Evolutionary conservation across 2,797 vertebrate species (phyloP), one percentile per base, ranked within the genome.

Genomic region (Ptychobarbus kaznakovi): DNA sequence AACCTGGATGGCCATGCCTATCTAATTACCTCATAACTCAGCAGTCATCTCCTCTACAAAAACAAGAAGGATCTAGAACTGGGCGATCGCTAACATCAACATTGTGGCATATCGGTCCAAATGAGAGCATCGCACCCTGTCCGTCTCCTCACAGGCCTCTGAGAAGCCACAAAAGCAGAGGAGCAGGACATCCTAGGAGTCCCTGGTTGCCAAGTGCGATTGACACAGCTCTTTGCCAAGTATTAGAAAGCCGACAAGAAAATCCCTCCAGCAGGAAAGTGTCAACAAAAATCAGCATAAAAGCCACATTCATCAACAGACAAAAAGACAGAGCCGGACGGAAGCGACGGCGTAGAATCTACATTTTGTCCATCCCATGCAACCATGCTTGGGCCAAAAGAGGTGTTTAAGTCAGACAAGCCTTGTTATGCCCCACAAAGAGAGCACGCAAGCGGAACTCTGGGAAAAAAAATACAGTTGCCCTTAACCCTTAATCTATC

Each of bases 271-370:
- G 87, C 58, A 79, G 89, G 88, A 92, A 93, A 94, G 93, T 94
- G 92, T 94, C 92, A 94, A 94, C 92, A 95, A 92, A 95, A 93
- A 92, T 87, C 56, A 74, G 88, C 88, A 95, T 92, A 93, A 92
- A 94, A 90, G 86, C 88, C 89, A 91, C 91, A 93, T 95, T 95
- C 92, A 95, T 65, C 56, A 81, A 38, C 11, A 18, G 90, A 95
- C 91, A 94, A 94, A 94, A 91, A 90, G 79, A 87, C 22, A 18
- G 84, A 90, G 88, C 78, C 86, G 87, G 63, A 92, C 56, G 90
- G 90, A 91, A 92, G 81, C 83, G 86, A 75, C 56, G 90, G 88
- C 91, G 89, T 80, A 8, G 88, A 88, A 83, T 85, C 75, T 83
- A 89, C 88, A 91, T 92, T 91, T 89, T 92, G 91, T 89, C 88